phyloP scores from a whole-genome alignment of 2,113 vertebrate genomes.

The Theristicus caerulescens region DNA sequence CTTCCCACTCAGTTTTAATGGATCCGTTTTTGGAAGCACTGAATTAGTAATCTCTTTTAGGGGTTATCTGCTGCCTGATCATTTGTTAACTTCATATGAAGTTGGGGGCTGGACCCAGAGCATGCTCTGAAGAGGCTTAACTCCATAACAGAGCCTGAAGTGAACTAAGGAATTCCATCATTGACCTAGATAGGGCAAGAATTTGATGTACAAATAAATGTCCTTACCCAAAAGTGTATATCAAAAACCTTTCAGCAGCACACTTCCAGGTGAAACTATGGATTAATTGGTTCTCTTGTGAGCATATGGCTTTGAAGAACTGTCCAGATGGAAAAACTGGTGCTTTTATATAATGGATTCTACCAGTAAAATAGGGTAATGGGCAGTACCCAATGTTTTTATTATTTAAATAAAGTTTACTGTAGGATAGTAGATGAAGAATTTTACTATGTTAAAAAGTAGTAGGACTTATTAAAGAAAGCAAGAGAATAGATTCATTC shows the following conservation, averaged over 20 bases:
- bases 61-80: background rate
- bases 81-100: background rate
- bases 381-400: background rate
- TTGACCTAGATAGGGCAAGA: background rate
- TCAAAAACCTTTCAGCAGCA: background rate
- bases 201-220: background rate
- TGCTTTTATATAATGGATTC: background rate
- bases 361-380: background rate
- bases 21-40: background rate
- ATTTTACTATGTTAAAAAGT: background rate
- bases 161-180: background rate
- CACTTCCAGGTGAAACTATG: background rate
- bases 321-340: background rate
- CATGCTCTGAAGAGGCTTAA: background rate
- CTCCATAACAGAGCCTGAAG: background rate
- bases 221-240: background rate
- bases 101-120: background rate
- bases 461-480: background rate
- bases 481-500: background rate
- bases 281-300: background rate
- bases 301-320: background rate
- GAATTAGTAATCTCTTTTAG: background rate
- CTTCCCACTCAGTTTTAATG: background rate
- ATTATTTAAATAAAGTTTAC: background rate
- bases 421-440: background rate